phyloP scores from a whole-genome alignment of 2,113 vertebrate genomes.

The Ifrita kowaldi region DNA sequence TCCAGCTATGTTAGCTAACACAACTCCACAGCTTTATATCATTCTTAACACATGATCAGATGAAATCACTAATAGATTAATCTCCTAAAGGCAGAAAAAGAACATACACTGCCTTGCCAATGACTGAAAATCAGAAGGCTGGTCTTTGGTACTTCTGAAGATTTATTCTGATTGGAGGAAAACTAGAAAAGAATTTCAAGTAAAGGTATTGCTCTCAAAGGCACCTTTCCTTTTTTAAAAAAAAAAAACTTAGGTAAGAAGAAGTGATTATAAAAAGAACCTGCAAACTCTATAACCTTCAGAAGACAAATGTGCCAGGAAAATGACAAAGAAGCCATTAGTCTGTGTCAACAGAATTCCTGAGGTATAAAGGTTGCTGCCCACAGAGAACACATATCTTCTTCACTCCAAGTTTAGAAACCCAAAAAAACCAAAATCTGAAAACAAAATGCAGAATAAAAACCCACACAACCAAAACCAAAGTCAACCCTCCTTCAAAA shows the following conservation, averaged over 20 bases:
- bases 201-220: background rate
- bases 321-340: background rate
- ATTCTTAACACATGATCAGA: background rate
- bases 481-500: background rate
- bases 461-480: background rate
- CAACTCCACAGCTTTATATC: background rate
- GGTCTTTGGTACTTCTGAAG: background rate
- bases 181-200: background rate
- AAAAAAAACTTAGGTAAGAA: background rate
- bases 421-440: background rate
- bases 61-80: background rate
- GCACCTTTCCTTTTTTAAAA: background rate
- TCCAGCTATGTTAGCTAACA: background rate
- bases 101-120: background rate
- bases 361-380: background rate
- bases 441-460: background rate
- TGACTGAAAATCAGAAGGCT: background rate
- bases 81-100: background rate
- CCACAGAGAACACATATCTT: background rate
- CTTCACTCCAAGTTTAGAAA: background rate
- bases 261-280: background rate
- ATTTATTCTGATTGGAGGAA: background rate
- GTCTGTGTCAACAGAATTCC: background rate
- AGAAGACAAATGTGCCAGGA: background rate
- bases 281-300: background rate